Conservation (phyloP, 2,888 invertebrate genomes). For the Drosophila leonis region DNA sequence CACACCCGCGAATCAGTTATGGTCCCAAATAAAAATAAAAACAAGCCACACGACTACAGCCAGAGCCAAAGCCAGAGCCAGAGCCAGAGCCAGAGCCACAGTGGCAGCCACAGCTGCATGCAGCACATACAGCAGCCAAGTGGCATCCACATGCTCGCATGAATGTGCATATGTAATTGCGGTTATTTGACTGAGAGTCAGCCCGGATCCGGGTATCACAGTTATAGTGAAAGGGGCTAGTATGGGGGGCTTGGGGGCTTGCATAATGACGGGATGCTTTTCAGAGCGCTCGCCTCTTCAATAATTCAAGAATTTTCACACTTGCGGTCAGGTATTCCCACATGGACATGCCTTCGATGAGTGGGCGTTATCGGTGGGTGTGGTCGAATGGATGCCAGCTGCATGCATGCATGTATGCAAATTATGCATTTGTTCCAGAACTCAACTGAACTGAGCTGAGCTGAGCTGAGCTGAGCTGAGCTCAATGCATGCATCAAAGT, state of each 20-base stretch:
- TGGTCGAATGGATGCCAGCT: slow-evolving; percentile 7
- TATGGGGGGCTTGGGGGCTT: background rate
- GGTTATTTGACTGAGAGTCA: slow-evolving; percentile 54
- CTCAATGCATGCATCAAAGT: slow-evolving; percentile 23
- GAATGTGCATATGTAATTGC: slow-evolving; percentile 78
- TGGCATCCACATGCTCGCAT: slow-evolving; percentile 60
- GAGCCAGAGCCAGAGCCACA: background rate
- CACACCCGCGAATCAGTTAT: slow-evolving; percentile 31
- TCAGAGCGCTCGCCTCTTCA: slow-evolving; percentile 49
- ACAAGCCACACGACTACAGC: background rate
- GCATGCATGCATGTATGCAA: slow-evolving; percentile 23
- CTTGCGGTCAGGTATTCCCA: slow-evolving; percentile 68
- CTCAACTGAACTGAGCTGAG: background rate
- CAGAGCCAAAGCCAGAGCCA: background rate
- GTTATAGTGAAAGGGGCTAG: background rate
- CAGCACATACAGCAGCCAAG: slow-evolving; percentile 21
- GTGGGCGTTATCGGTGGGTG: slow-evolving; percentile 20
- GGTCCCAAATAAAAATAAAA: slow-evolving; percentile 9
- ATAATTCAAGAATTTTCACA: slow-evolving; percentile 79
- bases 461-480: background rate
- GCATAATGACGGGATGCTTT: slow-evolving; percentile 23
- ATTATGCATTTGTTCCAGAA: slow-evolving; percentile 19
- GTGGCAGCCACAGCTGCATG: slow-evolving; percentile 6
- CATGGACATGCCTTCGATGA: slow-evolving; percentile 30
- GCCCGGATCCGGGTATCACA: slow-evolving; percentile 11